These are phyloP conservation scores for Nanorana parkeri DNA, from an alignment of 2,113 vertebrate species.

Conservation along the genomic window DNA sequence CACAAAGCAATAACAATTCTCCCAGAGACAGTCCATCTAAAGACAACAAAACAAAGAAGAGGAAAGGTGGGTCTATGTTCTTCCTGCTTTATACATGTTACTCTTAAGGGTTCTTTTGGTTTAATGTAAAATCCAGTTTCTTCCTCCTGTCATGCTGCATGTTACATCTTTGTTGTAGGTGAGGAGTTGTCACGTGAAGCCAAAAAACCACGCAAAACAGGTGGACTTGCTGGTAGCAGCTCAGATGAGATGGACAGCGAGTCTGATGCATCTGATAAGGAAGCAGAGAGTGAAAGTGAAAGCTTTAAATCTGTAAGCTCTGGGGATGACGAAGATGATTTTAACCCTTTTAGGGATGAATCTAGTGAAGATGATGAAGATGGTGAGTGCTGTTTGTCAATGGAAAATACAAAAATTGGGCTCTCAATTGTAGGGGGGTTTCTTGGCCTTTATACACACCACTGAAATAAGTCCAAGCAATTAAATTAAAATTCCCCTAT, in stretches of 20 bases:
- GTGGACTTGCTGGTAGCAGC: slow-evolving; percentile 89
- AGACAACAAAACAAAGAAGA: slow-evolving; percentile 88
- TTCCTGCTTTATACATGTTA: background rate
- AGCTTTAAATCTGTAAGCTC: slow-evolving; percentile 94
- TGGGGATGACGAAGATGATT: slow-evolving; percentile 89
- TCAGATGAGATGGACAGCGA: slow-evolving; percentile 88
- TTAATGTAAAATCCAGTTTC: background rate
- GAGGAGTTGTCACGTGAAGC: slow-evolving; percentile 83
- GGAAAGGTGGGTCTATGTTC: slow-evolving; percentile 81
- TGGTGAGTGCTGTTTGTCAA: slow-evolving; percentile 73
- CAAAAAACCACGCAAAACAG: slow-evolving; percentile 87
- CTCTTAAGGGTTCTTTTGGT: background rate
- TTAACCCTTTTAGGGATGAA: slow-evolving; percentile 96
- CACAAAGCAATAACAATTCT: slow-evolving; percentile 86
- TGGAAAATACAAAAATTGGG: no score
- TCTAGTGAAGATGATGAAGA: slow-evolving; percentile 93
- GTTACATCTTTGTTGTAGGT: slow-evolving; percentile 67
- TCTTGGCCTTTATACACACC: no score
- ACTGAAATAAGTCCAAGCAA: no score
- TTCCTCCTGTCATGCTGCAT: background rate
- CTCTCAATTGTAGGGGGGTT: no score
- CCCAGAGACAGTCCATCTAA: slow-evolving; percentile 81
- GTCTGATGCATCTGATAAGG: slow-evolving; percentile 83
- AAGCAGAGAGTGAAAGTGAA: slow-evolving; percentile 86
- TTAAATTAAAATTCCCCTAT: no score